A percentile compares a stretch with the other conserved stretches of the same genome.
These are phyloP conservation scores for Otocyon megalotis DNA, from an alignment of 2,113 vertebrate species.

Conservation along the genomic window DNA sequence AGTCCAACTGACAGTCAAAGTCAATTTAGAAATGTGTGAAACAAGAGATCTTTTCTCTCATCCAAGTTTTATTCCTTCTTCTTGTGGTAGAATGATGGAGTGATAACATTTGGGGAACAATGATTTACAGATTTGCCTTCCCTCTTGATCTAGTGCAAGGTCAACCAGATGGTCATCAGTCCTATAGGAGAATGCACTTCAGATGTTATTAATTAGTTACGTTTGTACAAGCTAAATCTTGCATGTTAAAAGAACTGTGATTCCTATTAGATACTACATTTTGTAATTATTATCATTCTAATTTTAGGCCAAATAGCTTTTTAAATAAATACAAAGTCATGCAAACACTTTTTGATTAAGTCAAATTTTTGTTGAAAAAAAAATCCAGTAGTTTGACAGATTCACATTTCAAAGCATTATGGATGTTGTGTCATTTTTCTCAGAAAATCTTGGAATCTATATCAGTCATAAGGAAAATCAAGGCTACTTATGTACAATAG, in stretches of 20 bases:
- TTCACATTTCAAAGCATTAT: neutral
- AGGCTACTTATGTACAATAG: neutral
- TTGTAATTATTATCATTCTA: neutral
- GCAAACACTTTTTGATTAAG: neutral
- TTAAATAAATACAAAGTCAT: neutral
- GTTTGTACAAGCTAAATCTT: constrained; percentile 26
- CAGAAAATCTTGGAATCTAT: neutral
- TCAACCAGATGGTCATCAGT: constrained; percentile 51
- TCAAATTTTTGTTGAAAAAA: neutral
- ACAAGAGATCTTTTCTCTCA: neutral
- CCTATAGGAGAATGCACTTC: neutral
- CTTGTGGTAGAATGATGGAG: neutral
- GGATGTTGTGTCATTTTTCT: neutral
- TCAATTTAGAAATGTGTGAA: constrained; percentile 1
- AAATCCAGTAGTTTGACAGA: neutral
- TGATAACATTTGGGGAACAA: constrained; percentile 24
- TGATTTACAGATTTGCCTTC: constrained; percentile 49
- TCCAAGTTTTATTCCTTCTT: neutral
- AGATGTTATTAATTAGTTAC: constrained; percentile 47
- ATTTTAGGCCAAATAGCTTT: neutral
- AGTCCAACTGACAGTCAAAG: neutral
- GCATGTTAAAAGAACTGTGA: neutral
- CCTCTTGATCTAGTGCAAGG: neutral
- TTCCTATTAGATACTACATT: neutral
- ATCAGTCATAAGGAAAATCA: neutral